Base-by-base conservation (phyloP, 1,140 invertebrate genomes). In the Cyphomyrmex costatus region DNA sequence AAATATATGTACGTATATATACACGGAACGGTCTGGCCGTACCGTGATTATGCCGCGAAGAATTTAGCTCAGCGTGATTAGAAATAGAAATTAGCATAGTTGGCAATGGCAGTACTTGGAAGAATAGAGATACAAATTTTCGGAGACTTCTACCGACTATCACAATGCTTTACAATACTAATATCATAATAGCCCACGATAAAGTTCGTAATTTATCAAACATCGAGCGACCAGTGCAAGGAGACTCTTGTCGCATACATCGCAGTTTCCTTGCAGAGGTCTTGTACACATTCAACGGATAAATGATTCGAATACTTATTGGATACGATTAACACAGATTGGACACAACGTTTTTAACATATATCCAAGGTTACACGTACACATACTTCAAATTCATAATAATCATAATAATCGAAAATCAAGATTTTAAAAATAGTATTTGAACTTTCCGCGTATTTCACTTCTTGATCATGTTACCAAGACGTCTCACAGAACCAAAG, bases 251-350 rank as follows among this genome's bases (percentile, higher is more conserved):
- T 63, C 30, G 49, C 7, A 49, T 71, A 53, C 65, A 51, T 68
- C 53, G 68, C 63, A 53, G 36, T 56, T 86, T 70, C 21, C 76
- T 86, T 76, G 83, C 73, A 89, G 61, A 77, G 73, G 85, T 89
- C 56, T 61, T 53, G 85, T 70, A 86, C 79, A 89, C 70, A 89
- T 76, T 89, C 42, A 86, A 89, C 84, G 71, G 88, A 89, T 66
- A 80, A 73, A 89, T 60, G 76, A 68, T 89, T 89, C 85, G 60
- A 89, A 36, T 89, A 68, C 46, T 73, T 60, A 73, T 27, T 77
- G 85, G 56, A 65, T 82, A 82, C 49, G 76, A 82, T 46, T 87
- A 71, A 80, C 76, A 89, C 70, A 89, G 46, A 78, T 88, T 56
- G 56, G 66, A 86, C 77, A 82, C 49, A 74, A 24, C 12, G 61